A percentile compares a stretch with the other conserved stretches of the same genome.
phyloP scores from a whole-genome alignment of 2,797 vertebrate genomes.

The Rhynchonycteris naso region DNA sequence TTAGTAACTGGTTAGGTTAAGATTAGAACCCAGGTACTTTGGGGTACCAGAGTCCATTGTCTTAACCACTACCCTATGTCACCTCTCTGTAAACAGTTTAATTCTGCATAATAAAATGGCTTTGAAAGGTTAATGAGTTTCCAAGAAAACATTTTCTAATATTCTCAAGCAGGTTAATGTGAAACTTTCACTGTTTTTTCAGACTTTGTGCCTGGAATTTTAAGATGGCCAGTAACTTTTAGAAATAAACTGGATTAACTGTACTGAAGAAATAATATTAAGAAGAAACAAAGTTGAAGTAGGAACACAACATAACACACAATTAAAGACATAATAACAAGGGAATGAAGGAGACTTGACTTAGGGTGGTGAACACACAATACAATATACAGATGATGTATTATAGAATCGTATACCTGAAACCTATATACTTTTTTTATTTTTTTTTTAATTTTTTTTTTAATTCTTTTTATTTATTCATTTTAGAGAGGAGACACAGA shows the following conservation, averaged over 20 bases:
- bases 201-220: constrained; percentile 22
- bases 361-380: not conserved
- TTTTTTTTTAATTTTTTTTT: too few relatives aligned
- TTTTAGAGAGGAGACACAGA: too few relatives aligned
- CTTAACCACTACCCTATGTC: not conserved
- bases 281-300: constrained; percentile 17
- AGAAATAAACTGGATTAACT: constrained; percentile 5
- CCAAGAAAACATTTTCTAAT: constrained; percentile 14
- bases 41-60: not conserved
- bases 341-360: not conserved
- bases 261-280: not conserved
- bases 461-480: too few relatives aligned
- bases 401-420: too few relatives aligned
- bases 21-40: not conserved
- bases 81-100: not conserved
- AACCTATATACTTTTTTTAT: too few relatives aligned
- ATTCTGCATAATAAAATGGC: not conserved
- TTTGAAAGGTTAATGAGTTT: constrained; percentile 11
- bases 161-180: constrained; percentile 3
- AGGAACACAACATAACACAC: not conserved
- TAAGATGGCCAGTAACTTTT: constrained; percentile 34
- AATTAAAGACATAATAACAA: not conserved
- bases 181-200: constrained; percentile 37
- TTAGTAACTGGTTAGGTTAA: not conserved
- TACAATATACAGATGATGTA: too few relatives aligned